Percentiles rank a stretch among this genome's conserved stretches.
Evolutionary conservation across 2,797 vertebrate species (phyloP).

Genomic region (Clarias fuscus): DNA sequence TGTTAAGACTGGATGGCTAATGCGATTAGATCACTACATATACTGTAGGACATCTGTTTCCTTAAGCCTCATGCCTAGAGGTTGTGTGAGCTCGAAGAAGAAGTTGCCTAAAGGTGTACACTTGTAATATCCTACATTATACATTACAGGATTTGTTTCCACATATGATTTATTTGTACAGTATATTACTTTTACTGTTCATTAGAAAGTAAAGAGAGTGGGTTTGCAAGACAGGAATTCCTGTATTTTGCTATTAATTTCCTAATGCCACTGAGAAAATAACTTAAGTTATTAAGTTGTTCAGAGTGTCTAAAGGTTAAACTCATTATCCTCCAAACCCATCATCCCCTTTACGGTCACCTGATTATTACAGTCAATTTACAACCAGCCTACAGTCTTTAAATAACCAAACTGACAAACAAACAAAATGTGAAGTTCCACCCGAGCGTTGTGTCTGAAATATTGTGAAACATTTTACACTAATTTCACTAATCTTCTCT

Average conservation of each 20-base stretch:
- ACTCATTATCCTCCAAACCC: not conserved
- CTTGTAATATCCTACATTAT: not conserved
- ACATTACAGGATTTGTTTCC: not conserved
- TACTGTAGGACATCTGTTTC: slow-evolving; percentile 18
- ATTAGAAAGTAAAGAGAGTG: not conserved
- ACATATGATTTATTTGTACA: not conserved
- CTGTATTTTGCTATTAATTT: not conserved
- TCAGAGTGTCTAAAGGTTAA: too few relatives aligned
- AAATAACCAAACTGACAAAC: too few relatives aligned
- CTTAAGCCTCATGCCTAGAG: not conserved
- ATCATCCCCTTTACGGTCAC: not conserved
- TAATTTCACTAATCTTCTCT: not conserved
- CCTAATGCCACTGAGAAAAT: not conserved
- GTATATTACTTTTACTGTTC: not conserved
- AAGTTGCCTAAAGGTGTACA: not conserved
- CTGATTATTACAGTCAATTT: not conserved
- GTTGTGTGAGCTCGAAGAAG: not conserved
- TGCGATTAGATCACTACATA: not conserved
- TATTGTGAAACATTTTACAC: not conserved
- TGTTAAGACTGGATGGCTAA: not conserved
- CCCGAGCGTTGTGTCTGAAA: not conserved
- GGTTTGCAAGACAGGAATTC: not conserved
- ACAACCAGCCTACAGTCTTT: not conserved
- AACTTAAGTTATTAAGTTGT: too few relatives aligned
- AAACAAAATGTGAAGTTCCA: not conserved